Percentiles rank a stretch among this genome's conserved stretches.
phyloP scores from a whole-genome alignment of 1,140 invertebrate species.

The Tetraneura akinire region DNA sequence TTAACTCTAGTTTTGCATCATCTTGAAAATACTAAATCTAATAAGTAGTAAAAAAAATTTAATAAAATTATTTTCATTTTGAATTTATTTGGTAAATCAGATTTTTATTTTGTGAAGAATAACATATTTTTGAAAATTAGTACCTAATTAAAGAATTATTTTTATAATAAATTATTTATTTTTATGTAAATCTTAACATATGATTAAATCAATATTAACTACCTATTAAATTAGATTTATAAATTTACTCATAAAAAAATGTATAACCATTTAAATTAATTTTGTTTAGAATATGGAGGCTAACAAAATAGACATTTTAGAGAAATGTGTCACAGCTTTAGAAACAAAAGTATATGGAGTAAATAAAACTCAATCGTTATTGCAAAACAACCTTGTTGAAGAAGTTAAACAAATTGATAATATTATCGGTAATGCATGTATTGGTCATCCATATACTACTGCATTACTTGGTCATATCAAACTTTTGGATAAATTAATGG shows the following conservation, averaged over 20 bases:
- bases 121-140: too few species aligned
- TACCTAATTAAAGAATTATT: too few species aligned
- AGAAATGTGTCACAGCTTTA: slow-evolving; percentile 17
- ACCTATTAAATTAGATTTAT: neutral
- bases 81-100: too few species aligned
- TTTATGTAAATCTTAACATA: too few species aligned
- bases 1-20: too few species aligned
- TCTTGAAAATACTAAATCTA: too few species aligned
- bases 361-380: neutral
- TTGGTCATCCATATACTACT: slow-evolving; percentile 40
- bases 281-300: slow-evolving; percentile 4
- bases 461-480: slow-evolving; percentile 34
- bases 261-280: neutral
- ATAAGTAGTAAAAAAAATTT: too few species aligned
- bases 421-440: slow-evolving; percentile 42
- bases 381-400: neutral
- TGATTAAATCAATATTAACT: too few species aligned
- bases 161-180: too few species aligned
- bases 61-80: too few species aligned
- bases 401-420: slow-evolving; percentile 25
- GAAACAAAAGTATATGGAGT: slow-evolving; percentile 25
- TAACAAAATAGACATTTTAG: slow-evolving; percentile 27
- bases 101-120: too few species aligned
- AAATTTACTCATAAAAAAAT: neutral
- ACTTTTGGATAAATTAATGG: slow-evolving; percentile 44